Conservation (phyloP, 2,113 vertebrate species). For the Leptobrachium ailaonicum region DNA sequence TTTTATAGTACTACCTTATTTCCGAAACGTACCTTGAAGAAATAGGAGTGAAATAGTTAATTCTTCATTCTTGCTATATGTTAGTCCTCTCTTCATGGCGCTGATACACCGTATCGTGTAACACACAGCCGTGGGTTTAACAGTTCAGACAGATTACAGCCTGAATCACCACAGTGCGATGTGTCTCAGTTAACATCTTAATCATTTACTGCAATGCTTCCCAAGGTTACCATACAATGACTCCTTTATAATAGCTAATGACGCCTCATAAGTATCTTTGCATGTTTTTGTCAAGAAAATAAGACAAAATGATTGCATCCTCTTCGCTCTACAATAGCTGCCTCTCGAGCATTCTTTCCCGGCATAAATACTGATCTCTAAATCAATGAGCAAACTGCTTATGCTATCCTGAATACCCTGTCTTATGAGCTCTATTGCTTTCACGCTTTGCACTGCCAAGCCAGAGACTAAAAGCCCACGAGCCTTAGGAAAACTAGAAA, state of each 20-base stretch:
- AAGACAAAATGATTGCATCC: slow-evolving; percentile 20
- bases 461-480: slow-evolving; percentile 58
- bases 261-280: slow-evolving; percentile 44
- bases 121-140: slow-evolving; percentile 1
- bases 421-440: slow-evolving; percentile 58
- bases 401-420: slow-evolving; percentile 52
- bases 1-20: no score
- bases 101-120: neutral
- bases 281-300: slow-evolving; percentile 45
- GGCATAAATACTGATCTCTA: slow-evolving; percentile 58
- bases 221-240: slow-evolving; percentile 48
- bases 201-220: slow-evolving; percentile 39
- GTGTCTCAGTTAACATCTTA: slow-evolving; percentile 36
- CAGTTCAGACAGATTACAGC: slow-evolving; percentile 4
- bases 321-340: slow-evolving; percentile 49
- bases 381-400: slow-evolving; percentile 64
- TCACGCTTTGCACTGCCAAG: slow-evolving; percentile 58
- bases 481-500: slow-evolving; percentile 39
- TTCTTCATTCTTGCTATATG: no score
- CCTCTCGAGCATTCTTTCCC: slow-evolving; percentile 60
- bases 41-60: no score
- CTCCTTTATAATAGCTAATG: slow-evolving; percentile 35
- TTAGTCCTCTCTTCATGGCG: neutral
- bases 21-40: no score
- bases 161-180: slow-evolving; percentile 22